Evolutionary conservation across 2,113 vertebrate species (phyloP), one percentile per base, ranked within the genome.

Genomic region (Oenanthe melanoleuca): DNA sequence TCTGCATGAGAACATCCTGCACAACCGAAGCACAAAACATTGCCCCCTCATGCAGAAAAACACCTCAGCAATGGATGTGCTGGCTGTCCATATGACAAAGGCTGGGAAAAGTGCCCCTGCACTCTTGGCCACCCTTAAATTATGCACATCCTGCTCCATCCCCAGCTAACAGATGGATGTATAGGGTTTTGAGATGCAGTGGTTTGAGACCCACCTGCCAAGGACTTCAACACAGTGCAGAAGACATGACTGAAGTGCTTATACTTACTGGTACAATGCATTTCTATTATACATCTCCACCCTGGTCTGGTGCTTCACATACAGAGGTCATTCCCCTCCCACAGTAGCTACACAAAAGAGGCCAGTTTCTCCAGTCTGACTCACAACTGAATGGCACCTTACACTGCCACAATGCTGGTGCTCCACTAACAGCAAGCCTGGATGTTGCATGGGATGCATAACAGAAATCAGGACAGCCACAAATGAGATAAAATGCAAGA

Each of bases 1-100:
- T 83, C 74, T 80, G 71, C 44, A 8, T 53, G 44, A 94, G 25
- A 86, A 78, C 74, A 57, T 24, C 61, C 78, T 75, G 73, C 67
- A 88, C 59, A 91, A 77, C 28, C 0, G 1, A 93, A 88, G 86
- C 80, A 92, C 75, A 53, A 53, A 90, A 86, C 64, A 92, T 78
- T 92, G 92, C 44, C 25, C 83, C 72, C 33, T 92, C 86, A 71
- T 79, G 88, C 82, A 86, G 85, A 95, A 94, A 90, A 90, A 75
- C 69, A 88, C 56, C 88, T 80, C 65, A 10, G 90, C 65, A 81
- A 74, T 38, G 56, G 67, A 88, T 67, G 47, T 60, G 72, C 47
- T 38, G 26, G 64, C 52, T 93, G 64, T 70, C 88, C 67, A 25
- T 63, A 42, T 63, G 18, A 29, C 8, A 40, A 13, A 61, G 70